A percentile compares a stretch with the other conserved stretches of the same genome.
Evolutionary conservation across 2,797 vertebrate genomes (phyloP).

Genomic region (Poeciliopsis turneri): DNA sequence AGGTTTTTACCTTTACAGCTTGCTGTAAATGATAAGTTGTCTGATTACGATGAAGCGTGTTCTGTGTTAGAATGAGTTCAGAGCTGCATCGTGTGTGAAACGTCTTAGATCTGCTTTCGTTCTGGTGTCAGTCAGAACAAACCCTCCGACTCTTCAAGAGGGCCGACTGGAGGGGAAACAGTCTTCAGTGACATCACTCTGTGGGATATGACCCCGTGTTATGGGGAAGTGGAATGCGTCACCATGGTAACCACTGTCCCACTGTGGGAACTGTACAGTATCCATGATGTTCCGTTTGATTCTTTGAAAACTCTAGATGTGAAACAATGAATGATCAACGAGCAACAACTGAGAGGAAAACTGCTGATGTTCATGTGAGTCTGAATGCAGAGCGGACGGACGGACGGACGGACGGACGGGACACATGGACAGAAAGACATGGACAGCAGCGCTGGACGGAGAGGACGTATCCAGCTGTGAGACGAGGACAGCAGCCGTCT

Average conservation of each 20-base stretch:
- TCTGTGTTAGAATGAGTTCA: neutral
- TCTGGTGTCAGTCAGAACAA: neutral
- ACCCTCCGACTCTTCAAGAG: slow-evolving; percentile 4
- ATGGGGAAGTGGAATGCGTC: slow-evolving; percentile 52
- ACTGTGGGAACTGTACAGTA: slow-evolving; percentile 15
- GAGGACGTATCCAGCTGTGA: neutral
- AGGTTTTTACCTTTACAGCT: neutral
- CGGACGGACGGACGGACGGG: no score
- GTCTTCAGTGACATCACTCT: slow-evolving; percentile 46
- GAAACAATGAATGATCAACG: slow-evolving; percentile 3
- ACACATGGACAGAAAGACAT: neutral
- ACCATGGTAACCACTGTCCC: slow-evolving; percentile 37
- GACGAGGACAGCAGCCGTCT: slow-evolving; percentile 36
- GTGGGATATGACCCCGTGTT: slow-evolving; percentile 54
- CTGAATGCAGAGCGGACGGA: neutral
- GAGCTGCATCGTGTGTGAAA: neutral
- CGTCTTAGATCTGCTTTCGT: fast-evolving
- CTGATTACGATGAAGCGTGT: neutral
- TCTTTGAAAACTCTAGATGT: neutral
- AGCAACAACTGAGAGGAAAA: slow-evolving; percentile 7
- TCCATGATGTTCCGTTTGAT: neutral
- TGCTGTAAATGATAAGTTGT: neutral
- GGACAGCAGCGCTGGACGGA: neutral
- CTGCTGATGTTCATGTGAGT: neutral
- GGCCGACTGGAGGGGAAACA: slow-evolving; percentile 29